Percentiles rank a stretch among this genome's conserved stretches.
Conservation (phyloP, 2,797 vertebrate genomes). For the Coracias cyanogaster region DNA sequence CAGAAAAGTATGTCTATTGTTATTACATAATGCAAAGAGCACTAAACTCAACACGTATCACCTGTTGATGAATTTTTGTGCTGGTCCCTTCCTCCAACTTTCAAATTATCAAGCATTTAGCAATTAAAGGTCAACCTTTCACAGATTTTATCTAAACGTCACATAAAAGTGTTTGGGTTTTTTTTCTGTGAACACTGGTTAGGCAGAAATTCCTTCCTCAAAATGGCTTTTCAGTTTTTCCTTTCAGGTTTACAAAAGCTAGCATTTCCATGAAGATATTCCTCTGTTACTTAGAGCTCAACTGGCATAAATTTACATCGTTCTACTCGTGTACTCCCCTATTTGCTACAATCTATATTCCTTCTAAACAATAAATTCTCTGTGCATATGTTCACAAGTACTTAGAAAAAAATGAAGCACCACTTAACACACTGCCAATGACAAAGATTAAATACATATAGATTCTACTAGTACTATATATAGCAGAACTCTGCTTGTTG, state of each 20-base stretch:
- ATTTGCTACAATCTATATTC: not conserved
- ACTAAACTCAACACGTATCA: not conserved
- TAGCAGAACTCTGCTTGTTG: not conserved
- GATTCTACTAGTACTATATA: not conserved
- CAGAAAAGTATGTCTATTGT: not conserved
- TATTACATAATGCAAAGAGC: not conserved
- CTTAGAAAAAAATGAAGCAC: not conserved
- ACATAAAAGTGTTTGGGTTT: not conserved
- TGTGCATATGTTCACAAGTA: fast-evolving
- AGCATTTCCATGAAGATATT: not conserved
- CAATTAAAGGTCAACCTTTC: not conserved
- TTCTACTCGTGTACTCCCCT: not conserved
- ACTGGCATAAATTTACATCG: not conserved
- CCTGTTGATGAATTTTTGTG: not conserved
- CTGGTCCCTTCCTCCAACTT: not conserved
- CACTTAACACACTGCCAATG: not conserved
- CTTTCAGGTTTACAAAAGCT: not conserved
- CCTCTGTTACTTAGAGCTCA: not conserved
- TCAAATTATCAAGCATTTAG: not conserved
- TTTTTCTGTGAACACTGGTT: not conserved
- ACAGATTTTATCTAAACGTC: not conserved
- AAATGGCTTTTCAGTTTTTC: not conserved
- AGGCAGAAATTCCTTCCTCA: not conserved
- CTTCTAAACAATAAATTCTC: not conserved
- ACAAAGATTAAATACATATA: not conserved